phyloP scores from a whole-genome alignment of 2,113 vertebrate species.

The Microtus montanus region DNA sequence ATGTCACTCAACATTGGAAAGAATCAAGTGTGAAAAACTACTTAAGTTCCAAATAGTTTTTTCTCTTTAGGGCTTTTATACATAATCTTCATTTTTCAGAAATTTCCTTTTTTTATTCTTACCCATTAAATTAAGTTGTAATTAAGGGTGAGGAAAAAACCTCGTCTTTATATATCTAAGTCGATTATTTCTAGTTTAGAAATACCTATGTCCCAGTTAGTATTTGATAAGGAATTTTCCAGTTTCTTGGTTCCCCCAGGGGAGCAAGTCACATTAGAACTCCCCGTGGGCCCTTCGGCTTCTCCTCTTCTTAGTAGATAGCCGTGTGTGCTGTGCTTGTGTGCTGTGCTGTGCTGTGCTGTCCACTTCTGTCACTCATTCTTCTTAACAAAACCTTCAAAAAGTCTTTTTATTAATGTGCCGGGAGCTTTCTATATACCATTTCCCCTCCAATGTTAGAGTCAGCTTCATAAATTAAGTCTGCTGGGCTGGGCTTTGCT shows the following conservation, averaged over 20 bases:
- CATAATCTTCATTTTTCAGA: slow-evolving; percentile 38
- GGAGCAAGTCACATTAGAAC: not conserved
- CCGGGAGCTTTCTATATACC: not conserved
- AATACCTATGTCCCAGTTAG: not conserved
- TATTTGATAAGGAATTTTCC: slow-evolving; percentile 16
- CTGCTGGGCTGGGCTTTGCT: not conserved
- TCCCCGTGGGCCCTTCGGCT: not conserved
- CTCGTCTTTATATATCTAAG: not conserved
- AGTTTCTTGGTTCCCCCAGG: not conserved
- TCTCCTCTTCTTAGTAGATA: not conserved
- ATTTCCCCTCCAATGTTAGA: slow-evolving; percentile 2
- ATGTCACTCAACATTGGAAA: not conserved
- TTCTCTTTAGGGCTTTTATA: slow-evolving; percentile 19
- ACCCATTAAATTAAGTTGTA: slow-evolving; percentile 27
- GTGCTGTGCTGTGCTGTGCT: too few species aligned
- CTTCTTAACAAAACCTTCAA: not conserved
- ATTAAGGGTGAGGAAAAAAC: slow-evolving; percentile 3
- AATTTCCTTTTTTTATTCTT: not conserved
- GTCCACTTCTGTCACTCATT: not conserved
- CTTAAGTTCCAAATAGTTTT: not conserved
- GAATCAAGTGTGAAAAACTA: not conserved
- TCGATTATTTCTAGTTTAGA: not conserved
- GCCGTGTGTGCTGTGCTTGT: not conserved
- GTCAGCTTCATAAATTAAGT: not conserved
- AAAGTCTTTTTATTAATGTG: not conserved